Evolutionary conservation across 2,797 vertebrate genomes (phyloP), one percentile per base, ranked within the genome.

Genomic region (Tapera naevia): DNA sequence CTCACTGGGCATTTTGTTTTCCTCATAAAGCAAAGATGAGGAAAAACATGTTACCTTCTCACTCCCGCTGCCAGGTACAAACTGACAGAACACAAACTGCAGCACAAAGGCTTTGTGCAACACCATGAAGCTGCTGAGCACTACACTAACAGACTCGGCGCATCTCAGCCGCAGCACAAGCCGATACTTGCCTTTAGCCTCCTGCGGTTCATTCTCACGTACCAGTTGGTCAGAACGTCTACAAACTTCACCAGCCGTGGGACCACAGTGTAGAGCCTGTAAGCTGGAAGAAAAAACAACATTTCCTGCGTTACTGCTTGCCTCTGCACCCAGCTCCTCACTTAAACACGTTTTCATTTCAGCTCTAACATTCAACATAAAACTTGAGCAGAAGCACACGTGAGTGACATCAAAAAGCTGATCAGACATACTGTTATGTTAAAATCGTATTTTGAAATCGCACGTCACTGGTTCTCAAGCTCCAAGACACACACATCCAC

Each of bases 181-280:
- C 11, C n/a, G 57, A 14, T 7, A 48, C 98, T 97, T 97, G 99
- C 99, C 99, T 99, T 99, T 70, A 99, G 97, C 25, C 99, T 98
- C 90, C 98, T 98, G 78, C 99, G 99, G 97, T 99, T 99, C 97
- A 98, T 99, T 95, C 99, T 98, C 85, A 99, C 99, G 13, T 99
- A 99, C 99, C 99, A 99, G 96, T 99, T 99, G 95, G 99, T 99
- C 80, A 99, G 98, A 98, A 98, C 97, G 97, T 99, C 99, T 86
- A 99, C 99, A 97, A 99, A 99, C 97, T 99, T 99, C 95, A 99
- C 99, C 33, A 99, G 98, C 64, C 98, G 98, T 60, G 99, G 99
- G 50, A 99, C 99, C 58, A 99, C 99, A 0, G 99, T 99, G 95
- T 99, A 99, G 35, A 99, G 98, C 75, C 98, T 98, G 94, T 99